Evolutionary conservation across 2,797 vertebrate species (phyloP), one percentile per base, ranked within the genome.

Genomic region (Cynodonichthys magdalenae): DNA sequence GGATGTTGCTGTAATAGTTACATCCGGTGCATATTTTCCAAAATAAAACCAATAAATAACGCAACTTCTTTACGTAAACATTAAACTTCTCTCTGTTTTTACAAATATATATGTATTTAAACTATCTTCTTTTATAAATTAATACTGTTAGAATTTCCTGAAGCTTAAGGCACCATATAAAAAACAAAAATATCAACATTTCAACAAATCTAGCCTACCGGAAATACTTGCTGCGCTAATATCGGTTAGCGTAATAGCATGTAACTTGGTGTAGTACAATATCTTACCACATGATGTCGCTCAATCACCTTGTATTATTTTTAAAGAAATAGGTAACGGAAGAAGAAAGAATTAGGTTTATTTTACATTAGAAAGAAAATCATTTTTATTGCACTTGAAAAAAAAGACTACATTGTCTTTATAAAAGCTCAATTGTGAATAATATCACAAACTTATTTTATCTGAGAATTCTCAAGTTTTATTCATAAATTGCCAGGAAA

Each of bases 211-310:
- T n/a, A n/a, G n/a, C n/a, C n/a, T n/a, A n/a, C n/a, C 45, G 62
- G 62, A 64, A 56, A 45, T 55, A 24, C 15, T 18, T 24, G 20
- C 47, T n/a, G 46, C 20, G 28, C n/a, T 20, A 47, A 42, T 44
- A 20, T 12, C 11, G 12, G 29, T 4, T 36, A 27, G 15, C 44
- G n/a, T 41, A 41, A 1, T 41, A 41, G 3, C 1, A 14, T 41
- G 10, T 41, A 14, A 4, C 10, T 18, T 7, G 44, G 1, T 46
- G 44, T 39, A 76, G 20, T 83, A 29, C 29, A 53, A 11, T 12
- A 55, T 75, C 0, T 15, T 24, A 69, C 82, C 86, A 86, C 79
- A 63, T 11, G 77, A 60, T 9, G 68, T 63, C 14, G 66, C 20
- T 59, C 29, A 61, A 52, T 7, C 24, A 24, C 24, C 24, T 24